Conservation (phyloP, 2,888 invertebrate species). For the Scotopteryx bipunctaria region DNA sequence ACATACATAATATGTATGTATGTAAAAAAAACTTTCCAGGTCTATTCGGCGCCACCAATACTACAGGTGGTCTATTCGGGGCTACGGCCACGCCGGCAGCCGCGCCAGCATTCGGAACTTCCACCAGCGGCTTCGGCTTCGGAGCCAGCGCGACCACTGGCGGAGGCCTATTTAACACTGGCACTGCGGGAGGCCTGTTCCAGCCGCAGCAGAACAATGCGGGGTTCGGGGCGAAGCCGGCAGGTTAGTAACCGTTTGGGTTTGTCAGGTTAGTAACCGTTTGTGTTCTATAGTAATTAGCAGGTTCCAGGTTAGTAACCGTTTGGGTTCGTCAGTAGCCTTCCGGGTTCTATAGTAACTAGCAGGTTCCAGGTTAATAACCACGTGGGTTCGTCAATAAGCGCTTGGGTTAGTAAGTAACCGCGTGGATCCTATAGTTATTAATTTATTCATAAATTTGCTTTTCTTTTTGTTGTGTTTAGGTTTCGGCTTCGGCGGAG, state of each 20-base stretch:
- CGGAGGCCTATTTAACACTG: slow-evolving; percentile 84
- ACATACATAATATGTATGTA: no score
- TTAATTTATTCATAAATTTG: no score
- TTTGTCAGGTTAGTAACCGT: no score
- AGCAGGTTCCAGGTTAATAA: no score
- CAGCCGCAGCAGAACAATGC: slow-evolving; percentile 80
- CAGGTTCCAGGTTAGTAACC: no score
- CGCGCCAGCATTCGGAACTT: slow-evolving; percentile 86
- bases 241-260: slow-evolving; percentile 54
- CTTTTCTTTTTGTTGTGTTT: slow-evolving; percentile 33
- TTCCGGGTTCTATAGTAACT: no score
- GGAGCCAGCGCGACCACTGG: slow-evolving; percentile 68
- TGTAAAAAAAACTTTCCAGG: no score
- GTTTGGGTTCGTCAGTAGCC: no score
- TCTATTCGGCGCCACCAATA: slow-evolving; percentile 85
- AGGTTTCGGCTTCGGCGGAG: slow-evolving; percentile 84
- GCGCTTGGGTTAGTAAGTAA: no score
- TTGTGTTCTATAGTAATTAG: no score
- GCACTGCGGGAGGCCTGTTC: slow-evolving; percentile 80
- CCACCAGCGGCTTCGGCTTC: slow-evolving; percentile 74
- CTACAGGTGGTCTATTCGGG: slow-evolving; percentile 66
- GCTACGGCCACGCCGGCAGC: slow-evolving; percentile 60
- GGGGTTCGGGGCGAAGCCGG: slow-evolving; percentile 83
- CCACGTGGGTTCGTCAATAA: no score
- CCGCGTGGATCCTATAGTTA: no score